Percentiles rank a stretch among this genome's conserved stretches.
Conservation (phyloP, 2,888 invertebrate genomes). For the Macrosiphum euphorbiae region DNA sequence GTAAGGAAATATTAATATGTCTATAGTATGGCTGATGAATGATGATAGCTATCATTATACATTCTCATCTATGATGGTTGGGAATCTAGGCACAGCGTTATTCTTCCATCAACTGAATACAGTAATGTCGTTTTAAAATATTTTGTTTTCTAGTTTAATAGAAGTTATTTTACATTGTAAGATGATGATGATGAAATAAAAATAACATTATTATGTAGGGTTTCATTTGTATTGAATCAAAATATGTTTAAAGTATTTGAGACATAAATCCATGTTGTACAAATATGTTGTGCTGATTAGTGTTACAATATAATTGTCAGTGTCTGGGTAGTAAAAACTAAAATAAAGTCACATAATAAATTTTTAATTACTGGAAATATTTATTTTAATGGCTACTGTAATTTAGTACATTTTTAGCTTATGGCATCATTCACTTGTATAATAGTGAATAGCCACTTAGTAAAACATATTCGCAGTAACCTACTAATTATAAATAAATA, state of each 20-base stretch:
- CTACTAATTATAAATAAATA: neutral
- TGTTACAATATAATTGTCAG: neutral
- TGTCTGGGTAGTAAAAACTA: neutral
- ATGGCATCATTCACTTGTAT: neutral
- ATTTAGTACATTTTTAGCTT: neutral
- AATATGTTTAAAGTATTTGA: neutral
- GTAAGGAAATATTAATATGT: no score
- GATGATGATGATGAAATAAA: neutral
- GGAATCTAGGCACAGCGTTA: no score
- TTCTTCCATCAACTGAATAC: no score
- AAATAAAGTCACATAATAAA: neutral
- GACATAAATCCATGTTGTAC: neutral
- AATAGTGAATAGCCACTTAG: neutral
- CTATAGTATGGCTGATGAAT: no score
- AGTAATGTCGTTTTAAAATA: no score
- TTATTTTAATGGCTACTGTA: constrained; percentile 7
- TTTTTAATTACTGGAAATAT: constrained; percentile 35
- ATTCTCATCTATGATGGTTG: no score
- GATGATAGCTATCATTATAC: no score
- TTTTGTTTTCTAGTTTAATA: no score
- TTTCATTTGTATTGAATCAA: neutral
- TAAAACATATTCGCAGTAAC: neutral
- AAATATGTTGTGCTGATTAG: neutral
- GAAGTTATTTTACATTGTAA: no score
- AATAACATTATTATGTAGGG: neutral